These are phyloP conservation scores for Punctoribates punctum DNA, from an alignment of 2,888 invertebrate genomes.

Conservation along the genomic window DNA sequence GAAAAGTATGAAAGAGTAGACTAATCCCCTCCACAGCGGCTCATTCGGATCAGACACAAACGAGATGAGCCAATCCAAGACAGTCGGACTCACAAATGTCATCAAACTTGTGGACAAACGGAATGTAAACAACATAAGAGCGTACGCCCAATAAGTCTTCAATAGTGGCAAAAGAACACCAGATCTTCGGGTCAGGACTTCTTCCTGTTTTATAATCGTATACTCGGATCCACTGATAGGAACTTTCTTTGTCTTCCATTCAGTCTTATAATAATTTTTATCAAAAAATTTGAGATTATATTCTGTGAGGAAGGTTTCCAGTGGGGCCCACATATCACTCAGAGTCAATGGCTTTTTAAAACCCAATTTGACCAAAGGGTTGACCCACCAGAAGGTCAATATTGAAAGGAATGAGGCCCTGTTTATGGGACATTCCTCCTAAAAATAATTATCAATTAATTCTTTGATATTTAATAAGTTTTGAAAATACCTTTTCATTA, in stretches of 20 bases:
- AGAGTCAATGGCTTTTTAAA: constrained; percentile 37
- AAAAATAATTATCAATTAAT: background rate
- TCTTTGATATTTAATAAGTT: background rate
- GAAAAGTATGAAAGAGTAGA: constrained; percentile 73
- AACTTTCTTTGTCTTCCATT: background rate
- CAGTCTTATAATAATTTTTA: constrained; percentile 7
- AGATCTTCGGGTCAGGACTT: background rate
- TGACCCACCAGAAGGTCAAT: constrained; percentile 56
- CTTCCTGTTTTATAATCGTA: background rate
- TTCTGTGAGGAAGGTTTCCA: background rate
- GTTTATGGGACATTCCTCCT: constrained; percentile 51
- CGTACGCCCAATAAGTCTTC: constrained; percentile 57
- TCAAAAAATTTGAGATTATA: constrained; percentile 7
- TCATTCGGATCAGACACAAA: constrained; percentile 50
- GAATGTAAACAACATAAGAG: constrained; percentile 68
- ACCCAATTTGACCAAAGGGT: constrained; percentile 49
- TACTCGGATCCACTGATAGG: constrained; percentile 13
- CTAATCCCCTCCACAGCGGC: constrained; percentile 76
- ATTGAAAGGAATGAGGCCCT: constrained; percentile 53
- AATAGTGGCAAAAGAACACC: constrained; percentile 23
- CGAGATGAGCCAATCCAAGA: constrained; percentile 37
- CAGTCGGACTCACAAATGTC: constrained; percentile 81
- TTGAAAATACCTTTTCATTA: constrained; percentile 21
- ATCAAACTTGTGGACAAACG: constrained; percentile 78
- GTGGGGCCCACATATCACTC: constrained; percentile 36